phyloP scores from a whole-genome alignment of 2,113 vertebrate species.

The Phycodurus eques region DNA sequence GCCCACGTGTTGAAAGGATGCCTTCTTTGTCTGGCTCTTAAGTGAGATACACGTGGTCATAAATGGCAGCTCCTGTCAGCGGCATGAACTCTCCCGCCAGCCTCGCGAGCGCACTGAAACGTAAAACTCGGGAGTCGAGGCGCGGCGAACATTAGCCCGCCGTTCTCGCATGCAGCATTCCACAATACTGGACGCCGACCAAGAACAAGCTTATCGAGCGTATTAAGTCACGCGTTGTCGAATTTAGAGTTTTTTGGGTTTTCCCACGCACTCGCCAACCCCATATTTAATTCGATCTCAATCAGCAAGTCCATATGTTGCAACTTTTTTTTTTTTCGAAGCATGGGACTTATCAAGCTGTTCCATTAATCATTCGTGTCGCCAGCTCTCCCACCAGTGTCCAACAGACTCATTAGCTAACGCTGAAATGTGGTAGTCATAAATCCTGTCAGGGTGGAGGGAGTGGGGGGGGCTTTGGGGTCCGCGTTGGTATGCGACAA shows the following conservation, averaged over 20 bases:
- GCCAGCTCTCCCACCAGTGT: constrained; percentile 55
- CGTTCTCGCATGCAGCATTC: constrained; percentile 34
- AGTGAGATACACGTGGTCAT: constrained; percentile 56
- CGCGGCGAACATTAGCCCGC: constrained; percentile 44
- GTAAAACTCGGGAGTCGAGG: constrained; percentile 36
- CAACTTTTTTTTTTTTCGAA: constrained; percentile 27
- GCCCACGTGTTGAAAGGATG: constrained; percentile 62
- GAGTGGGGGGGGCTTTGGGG: not conserved
- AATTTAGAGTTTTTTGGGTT: constrained; percentile 23
- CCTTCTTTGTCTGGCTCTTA: constrained; percentile 45
- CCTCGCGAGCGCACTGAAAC: constrained; percentile 55
- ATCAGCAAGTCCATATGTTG: constrained; percentile 47
- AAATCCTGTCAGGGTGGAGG: constrained; percentile 47
- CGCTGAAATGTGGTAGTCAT: constrained; percentile 52
- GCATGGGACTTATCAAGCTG: constrained; percentile 50
- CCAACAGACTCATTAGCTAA: constrained; percentile 66
- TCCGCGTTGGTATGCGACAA: constrained; percentile 52
- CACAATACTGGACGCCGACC: constrained; percentile 28
- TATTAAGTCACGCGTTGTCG: constrained; percentile 28
- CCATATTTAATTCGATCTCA: constrained; percentile 51
- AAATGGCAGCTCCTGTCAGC: constrained; percentile 66
- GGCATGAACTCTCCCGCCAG: constrained; percentile 53
- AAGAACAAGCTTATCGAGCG: constrained; percentile 39
- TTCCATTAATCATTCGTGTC: constrained; percentile 61
- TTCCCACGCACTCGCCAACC: constrained; percentile 38